A percentile compares a stretch with the other conserved stretches of the same genome.
These are phyloP conservation scores for Leptodactylus fallax DNA, from an alignment of 2,797 vertebrate species.

Conservation along the genomic window DNA sequence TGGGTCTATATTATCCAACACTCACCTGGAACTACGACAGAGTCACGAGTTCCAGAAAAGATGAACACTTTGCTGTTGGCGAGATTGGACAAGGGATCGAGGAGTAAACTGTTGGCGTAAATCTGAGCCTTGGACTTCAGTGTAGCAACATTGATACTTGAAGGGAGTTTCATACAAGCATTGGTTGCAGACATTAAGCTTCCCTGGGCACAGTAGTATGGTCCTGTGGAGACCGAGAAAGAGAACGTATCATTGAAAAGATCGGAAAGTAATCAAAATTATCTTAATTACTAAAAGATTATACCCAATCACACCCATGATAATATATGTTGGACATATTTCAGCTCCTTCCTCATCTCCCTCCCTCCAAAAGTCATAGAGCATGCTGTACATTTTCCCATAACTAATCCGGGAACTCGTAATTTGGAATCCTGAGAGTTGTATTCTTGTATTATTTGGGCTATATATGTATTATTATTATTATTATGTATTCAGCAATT, in stretches of 20 bases:
- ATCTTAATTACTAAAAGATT: too few species aligned
- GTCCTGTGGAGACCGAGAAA: background rate
- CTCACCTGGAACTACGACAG: conserved; percentile 50
- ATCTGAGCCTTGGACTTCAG: conserved; percentile 9
- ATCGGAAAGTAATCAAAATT: background rate
- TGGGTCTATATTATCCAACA: background rate
- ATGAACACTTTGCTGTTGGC: conserved; percentile 40
- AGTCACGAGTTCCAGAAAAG: conserved; percentile 44
- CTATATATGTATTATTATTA: too few species aligned
- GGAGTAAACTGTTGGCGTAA: conserved; percentile 15
- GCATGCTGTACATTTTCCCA: too few species aligned
- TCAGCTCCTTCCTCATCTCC: too few species aligned
- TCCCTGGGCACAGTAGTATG: conserved; percentile 42
- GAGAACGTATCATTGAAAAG: background rate
- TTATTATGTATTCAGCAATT: too few species aligned
- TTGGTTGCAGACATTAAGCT: conserved; percentile 35
- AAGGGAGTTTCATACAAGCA: conserved; percentile 42
- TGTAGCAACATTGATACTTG: conserved; percentile 20
- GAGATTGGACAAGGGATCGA: conserved; percentile 49
- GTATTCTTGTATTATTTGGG: too few species aligned
- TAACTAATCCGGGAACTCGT: too few species aligned
- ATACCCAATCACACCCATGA: too few species aligned
- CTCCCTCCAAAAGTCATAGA: too few species aligned
- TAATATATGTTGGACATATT: too few species aligned
- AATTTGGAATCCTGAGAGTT: too few species aligned